These are phyloP conservation scores for Planococcus citri DNA, from an alignment of 1,140 invertebrate species.

Conservation along the genomic window DNA sequence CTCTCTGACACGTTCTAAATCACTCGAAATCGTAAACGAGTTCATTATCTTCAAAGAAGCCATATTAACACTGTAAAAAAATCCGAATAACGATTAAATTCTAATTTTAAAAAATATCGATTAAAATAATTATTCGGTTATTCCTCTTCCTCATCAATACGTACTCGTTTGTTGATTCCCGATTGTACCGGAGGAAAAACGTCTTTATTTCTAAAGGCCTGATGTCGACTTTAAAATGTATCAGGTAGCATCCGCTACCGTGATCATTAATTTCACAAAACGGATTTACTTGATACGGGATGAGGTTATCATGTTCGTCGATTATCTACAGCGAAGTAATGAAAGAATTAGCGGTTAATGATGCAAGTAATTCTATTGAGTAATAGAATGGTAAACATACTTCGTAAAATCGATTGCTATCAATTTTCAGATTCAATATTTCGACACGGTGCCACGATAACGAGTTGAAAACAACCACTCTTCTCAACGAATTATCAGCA, in stretches of 20 bases:
- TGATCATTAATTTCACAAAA: slow-evolving; percentile 44
- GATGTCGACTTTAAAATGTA: slow-evolving; percentile 51
- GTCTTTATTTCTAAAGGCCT: slow-evolving; percentile 45
- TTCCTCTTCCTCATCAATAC: no score
- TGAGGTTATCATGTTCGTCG: slow-evolving; percentile 40
- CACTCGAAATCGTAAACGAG: not conserved
- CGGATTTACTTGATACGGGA: slow-evolving; percentile 55
- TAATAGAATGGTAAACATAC: not conserved
- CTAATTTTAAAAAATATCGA: not conserved
- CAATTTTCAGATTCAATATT: slow-evolving; percentile 39
- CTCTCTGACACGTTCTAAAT: slow-evolving; percentile 23
- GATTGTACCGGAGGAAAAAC: slow-evolving; percentile 37
- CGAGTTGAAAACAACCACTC: slow-evolving; percentile 60
- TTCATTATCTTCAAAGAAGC: slow-evolving; percentile 31
- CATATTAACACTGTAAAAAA: slow-evolving; percentile 30
- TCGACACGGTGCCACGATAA: slow-evolving; percentile 47
- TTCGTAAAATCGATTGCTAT: not conserved
- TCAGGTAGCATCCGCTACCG: slow-evolving; percentile 37
- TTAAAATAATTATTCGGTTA: not conserved
- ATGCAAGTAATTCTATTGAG: no score
- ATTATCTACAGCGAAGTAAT: slow-evolving; percentile 35
- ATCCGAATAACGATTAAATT: slow-evolving; percentile 11
- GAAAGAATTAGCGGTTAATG: slow-evolving; percentile 1
- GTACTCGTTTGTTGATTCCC: slow-evolving; percentile 26
- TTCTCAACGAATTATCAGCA: not conserved